Evolutionary conservation across 1,140 invertebrate genomes (phyloP).

Genomic region (Oppia nitens): DNA sequence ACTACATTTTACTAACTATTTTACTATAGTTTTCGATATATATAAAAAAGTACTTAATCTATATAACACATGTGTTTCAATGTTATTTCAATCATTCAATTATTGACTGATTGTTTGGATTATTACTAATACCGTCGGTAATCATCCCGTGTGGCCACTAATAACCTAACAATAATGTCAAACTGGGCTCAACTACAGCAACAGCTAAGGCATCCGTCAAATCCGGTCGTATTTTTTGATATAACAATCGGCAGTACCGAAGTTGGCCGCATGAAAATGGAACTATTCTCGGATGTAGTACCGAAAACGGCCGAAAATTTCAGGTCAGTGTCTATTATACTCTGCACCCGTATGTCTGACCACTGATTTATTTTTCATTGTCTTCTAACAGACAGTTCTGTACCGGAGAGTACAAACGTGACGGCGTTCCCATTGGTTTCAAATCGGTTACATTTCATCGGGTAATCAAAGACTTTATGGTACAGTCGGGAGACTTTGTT

Average conservation of each 20-base stretch:
- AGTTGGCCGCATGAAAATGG: slow-evolving; percentile 83
- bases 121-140: too few relatives aligned
- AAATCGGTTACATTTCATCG: slow-evolving; percentile 89
- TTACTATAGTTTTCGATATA: too few relatives aligned
- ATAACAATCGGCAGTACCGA: slow-evolving; percentile 44
- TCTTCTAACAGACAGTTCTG: slow-evolving; percentile 63
- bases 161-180: slow-evolving; percentile 40
- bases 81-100: too few relatives aligned
- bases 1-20: too few relatives aligned
- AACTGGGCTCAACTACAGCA: slow-evolving; percentile 80
- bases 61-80: too few relatives aligned
- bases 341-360: not conserved
- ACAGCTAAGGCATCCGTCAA: slow-evolving; percentile 74
- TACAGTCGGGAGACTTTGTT: slow-evolving; percentile 92
- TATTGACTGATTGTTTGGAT: too few relatives aligned
- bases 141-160: too few relatives aligned
- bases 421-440: slow-evolving; percentile 88
- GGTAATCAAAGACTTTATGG: slow-evolving; percentile 95
- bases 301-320: slow-evolving; percentile 98
- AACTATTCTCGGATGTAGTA: slow-evolving; percentile 87
- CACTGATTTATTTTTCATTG: slow-evolving; percentile 4
- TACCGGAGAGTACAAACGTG: slow-evolving; percentile 72
- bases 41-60: too few relatives aligned
- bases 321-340: slow-evolving; percentile 25
- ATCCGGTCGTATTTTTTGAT: slow-evolving; percentile 78